Evolutionary conservation across 2,113 vertebrate species (phyloP).

Genomic region (Chlorocebus sabaeus): DNA sequence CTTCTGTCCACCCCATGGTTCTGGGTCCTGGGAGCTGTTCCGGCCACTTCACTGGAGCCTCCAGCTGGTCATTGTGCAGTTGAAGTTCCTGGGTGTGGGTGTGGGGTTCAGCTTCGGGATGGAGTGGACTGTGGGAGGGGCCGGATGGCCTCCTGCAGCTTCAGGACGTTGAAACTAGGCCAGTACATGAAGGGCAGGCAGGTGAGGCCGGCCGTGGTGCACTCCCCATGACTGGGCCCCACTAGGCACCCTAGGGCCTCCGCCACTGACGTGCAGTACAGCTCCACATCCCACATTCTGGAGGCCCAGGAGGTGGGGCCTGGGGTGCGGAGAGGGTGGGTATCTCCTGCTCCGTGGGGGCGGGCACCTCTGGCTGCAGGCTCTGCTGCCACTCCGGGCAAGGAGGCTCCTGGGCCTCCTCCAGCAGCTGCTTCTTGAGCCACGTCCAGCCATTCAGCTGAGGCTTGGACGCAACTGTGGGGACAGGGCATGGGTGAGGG

Average conservation of each 20-base stretch:
- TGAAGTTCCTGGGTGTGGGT: slow-evolving; percentile 88
- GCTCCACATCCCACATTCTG: slow-evolving; percentile 94
- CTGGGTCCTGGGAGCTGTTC: neutral
- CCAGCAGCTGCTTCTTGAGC: slow-evolving; percentile 91
- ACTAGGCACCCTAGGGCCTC: slow-evolving; percentile 78
- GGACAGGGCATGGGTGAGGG: slow-evolving; percentile 27
- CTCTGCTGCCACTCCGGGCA: slow-evolving; percentile 74
- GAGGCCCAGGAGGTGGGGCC: slow-evolving; percentile 80
- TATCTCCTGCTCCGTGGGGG: neutral
- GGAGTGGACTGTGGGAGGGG: slow-evolving; percentile 82
- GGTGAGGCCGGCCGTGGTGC: neutral
- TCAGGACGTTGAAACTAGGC: slow-evolving; percentile 93
- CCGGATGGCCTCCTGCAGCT: slow-evolving; percentile 88
- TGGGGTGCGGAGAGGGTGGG: neutral
- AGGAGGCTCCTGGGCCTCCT: slow-evolving; percentile 82
- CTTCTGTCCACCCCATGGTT: neutral
- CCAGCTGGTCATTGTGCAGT: slow-evolving; percentile 91
- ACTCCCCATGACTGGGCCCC: slow-evolving; percentile 59
- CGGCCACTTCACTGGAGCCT: slow-evolving; percentile 41
- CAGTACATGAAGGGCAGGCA: slow-evolving; percentile 89
- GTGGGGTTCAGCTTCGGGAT: slow-evolving; percentile 84
- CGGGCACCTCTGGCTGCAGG: neutral
- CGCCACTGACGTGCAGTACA: slow-evolving; percentile 90
- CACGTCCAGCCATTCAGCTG: slow-evolving; percentile 88
- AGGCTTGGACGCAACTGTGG: slow-evolving; percentile 70